Base-by-base conservation (phyloP, 2,888 invertebrate genomes). In the Plagiodera versicolora region DNA sequence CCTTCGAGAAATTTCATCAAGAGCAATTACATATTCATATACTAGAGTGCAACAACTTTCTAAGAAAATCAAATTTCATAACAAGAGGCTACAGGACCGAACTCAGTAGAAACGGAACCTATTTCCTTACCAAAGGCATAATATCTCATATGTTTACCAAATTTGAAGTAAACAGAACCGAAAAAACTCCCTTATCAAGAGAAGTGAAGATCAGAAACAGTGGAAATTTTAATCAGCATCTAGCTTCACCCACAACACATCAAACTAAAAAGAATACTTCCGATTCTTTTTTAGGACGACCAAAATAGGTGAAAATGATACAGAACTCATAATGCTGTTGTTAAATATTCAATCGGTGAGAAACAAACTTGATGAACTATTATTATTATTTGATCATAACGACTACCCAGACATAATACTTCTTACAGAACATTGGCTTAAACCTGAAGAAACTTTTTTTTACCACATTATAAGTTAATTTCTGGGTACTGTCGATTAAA, bases 351-450 rank as follows among this genome's bases (percentile, higher is more conserved):
- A 48, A 19, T 48, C 48, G 4, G 19, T 19, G 24, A 14, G 48
- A 28, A 49, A 49, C 28, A 49, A 49, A 24, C 9, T 24, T n/a
- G 49, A 49, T 16, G 49, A 49, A 49, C 14, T 49, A 14, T n/a
- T 10, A 3, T 28, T 49, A 17, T 24, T 28, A 14, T 49, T 49
- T 5, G 14, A 14, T 4, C 10, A 47, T 18, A 5, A 47, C 10
- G 10, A 47, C 2, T 18, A 19, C 10, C 47, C 47, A n/a, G 18
- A 47, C 5, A 4, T 47, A n/a, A 20, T 47, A 1, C 18, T 20
- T 19, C 47, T 19, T 4, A 18, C 18, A 16, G 49, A 49, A 17
- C 49, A 49, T 17, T 49, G 49, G 49, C 24, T 49, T 2, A 28
- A 49, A 28, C n/a, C 24, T 14, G 49, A 28, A 4, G 49, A 49